Evolutionary conservation across 2,888 invertebrate species (phyloP).

Genomic region (Cotesia congregata): DNA sequence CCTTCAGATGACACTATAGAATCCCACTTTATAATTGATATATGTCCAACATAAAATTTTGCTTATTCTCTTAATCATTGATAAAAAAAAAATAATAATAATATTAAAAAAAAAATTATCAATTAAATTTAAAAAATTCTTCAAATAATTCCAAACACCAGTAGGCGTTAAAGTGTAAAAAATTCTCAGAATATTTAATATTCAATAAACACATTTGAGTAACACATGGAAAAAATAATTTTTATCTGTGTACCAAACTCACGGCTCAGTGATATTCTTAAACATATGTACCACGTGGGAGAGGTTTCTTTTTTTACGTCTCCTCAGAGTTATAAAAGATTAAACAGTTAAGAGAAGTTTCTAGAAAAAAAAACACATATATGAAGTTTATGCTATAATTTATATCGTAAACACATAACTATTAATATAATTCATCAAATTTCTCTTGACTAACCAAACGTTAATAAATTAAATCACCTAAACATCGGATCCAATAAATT

Average conservation of each 20-base stretch:
- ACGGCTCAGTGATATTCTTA: slow-evolving; percentile 26
- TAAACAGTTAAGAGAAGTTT: background rate
- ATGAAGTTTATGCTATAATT: background rate
- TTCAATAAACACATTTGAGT: background rate
- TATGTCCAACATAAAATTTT: no score
- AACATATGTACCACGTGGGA: slow-evolving; percentile 21
- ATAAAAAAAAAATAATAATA: no score
- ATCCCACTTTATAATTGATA: no score
- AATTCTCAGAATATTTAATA: background rate
- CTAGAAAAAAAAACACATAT: background rate
- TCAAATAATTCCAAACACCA: no score
- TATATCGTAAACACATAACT: no score
- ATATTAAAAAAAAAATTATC: no score
- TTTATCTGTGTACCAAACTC: background rate
- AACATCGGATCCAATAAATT: no score
- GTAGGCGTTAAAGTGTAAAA: background rate
- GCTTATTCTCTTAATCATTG: no score
- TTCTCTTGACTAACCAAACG: background rate
- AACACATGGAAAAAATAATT: slow-evolving; percentile 1
- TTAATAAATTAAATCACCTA: background rate
- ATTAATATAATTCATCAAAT: background rate
- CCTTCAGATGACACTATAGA: no score
- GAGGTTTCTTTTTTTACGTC: slow-evolving; percentile 15
- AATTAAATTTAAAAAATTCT: no score
- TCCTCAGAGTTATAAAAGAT: background rate